Percentiles rank a stretch among this genome's conserved stretches.
Evolutionary conservation across 2,888 invertebrate genomes (phyloP).

Genomic region (Polymixis lichenea): DNA sequence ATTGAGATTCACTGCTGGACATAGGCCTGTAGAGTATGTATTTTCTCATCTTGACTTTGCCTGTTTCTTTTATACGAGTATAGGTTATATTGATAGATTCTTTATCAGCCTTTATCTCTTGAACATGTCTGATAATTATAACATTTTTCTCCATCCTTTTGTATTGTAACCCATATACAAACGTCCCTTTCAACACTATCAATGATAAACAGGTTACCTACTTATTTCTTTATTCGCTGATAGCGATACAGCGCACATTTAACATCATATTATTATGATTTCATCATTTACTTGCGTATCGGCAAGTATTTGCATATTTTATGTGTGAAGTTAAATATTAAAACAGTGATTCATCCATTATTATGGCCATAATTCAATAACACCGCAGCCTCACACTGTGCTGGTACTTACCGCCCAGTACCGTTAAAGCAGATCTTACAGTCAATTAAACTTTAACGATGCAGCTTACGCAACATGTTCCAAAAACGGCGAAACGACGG

Average conservation of each 20-base stretch:
- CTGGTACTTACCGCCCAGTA: constrained; percentile 41
- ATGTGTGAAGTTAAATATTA: constrained; percentile 48
- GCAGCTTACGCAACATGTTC: constrained; percentile 64
- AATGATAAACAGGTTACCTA: constrained; percentile 39
- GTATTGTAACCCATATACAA: constrained; percentile 28
- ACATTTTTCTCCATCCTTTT: constrained; percentile 24
- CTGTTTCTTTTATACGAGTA: neutral
- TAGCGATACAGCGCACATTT: constrained; percentile 26
- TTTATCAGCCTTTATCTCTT: constrained; percentile 35
- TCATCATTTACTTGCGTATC: constrained; percentile 43
- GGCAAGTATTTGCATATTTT: constrained; percentile 35
- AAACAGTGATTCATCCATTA: constrained; percentile 51
- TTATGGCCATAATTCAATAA: constrained; percentile 47
- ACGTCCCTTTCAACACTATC: constrained; percentile 22
- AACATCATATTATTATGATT: constrained; percentile 37
- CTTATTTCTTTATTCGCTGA: constrained; percentile 39
- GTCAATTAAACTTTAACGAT: constrained; percentile 67
- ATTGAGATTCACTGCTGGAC: neutral
- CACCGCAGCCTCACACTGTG: constrained; percentile 33
- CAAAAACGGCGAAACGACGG: constrained; percentile 62
- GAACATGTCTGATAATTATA: constrained; percentile 32
- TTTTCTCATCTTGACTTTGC: neutral
- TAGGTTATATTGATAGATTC: constrained; percentile 8
- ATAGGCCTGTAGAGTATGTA: neutral
- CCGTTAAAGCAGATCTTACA: constrained; percentile 61